These are phyloP conservation scores for Marmota monax DNA, from an alignment of 2,113 vertebrate genomes.

Conservation along the genomic window DNA sequence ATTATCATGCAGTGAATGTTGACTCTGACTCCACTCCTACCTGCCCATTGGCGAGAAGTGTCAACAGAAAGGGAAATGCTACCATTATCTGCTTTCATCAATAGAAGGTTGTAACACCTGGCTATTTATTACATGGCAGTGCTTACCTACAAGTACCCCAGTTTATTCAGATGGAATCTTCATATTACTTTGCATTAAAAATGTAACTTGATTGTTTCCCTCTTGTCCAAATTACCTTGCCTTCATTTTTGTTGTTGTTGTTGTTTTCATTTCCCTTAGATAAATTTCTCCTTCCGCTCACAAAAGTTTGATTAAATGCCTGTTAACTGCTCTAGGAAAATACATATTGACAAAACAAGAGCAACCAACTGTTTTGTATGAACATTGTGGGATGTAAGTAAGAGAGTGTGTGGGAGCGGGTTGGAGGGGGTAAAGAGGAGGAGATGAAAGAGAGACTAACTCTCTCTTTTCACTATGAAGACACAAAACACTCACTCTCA, in stretches of 20 bases:
- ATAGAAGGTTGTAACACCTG: neutral
- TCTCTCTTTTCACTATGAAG: neutral
- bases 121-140: neutral
- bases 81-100: neutral
- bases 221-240: neutral
- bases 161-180: neutral
- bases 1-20: neutral
- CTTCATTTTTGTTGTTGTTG: neutral
- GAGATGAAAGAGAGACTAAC: neutral
- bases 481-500: neutral
- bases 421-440: rapidly evolving
- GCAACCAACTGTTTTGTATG: neutral
- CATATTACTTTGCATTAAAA: neutral
- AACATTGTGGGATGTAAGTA: neutral
- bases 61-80: neutral
- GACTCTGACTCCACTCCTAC: neutral
- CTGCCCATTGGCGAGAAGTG: neutral
- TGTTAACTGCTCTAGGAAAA: neutral
- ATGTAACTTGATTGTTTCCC: neutral
- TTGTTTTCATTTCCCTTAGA: neutral
- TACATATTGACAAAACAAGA: neutral
- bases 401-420: too few species aligned
- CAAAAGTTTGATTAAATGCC: neutral
- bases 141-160: neutral
- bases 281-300: neutral